These are phyloP conservation scores for Halocaridina rubra DNA, from an alignment of 2,888 invertebrate species.

Conservation along the genomic window DNA sequence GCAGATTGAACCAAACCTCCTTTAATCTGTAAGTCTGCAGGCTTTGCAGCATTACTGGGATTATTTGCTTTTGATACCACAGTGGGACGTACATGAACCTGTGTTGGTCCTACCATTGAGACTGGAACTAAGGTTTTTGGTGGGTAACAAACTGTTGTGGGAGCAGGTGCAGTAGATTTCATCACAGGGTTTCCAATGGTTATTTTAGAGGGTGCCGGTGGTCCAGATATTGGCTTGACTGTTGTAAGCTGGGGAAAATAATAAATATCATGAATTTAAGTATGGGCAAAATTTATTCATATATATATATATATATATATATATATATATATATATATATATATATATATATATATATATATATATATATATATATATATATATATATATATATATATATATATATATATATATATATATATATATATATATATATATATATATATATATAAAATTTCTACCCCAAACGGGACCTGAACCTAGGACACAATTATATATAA, in stretches of 20 bases:
- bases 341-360: too few relatives aligned
- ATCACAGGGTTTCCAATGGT: slow-evolving; percentile 32
- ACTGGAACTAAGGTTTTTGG: slow-evolving; percentile 27
- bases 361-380: too few relatives aligned
- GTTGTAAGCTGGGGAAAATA: slow-evolving; percentile 11
- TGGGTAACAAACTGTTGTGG: slow-evolving; percentile 23
- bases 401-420: too few relatives aligned
- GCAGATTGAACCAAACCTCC: not conserved
- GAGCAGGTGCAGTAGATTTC: slow-evolving; percentile 14
- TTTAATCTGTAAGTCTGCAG: slow-evolving; percentile 18
- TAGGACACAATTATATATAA: too few relatives aligned
- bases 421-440: too few relatives aligned
- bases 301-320: not conserved
- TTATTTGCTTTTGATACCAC: slow-evolving; percentile 15
- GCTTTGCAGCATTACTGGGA: slow-evolving; percentile 1
- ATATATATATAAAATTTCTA: too few relatives aligned
- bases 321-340: too few relatives aligned
- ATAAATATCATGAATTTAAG: not conserved
- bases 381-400: too few relatives aligned
- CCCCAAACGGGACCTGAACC: too few relatives aligned
- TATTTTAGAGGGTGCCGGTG: slow-evolving; percentile 9
- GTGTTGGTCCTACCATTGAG: not conserved
- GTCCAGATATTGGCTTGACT: slow-evolving; percentile 24
- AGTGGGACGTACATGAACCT: not conserved
- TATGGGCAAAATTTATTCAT: not conserved